Evolutionary conservation across 2,888 invertebrate genomes (phyloP).

Genomic region (Agrochola macilenta): DNA sequence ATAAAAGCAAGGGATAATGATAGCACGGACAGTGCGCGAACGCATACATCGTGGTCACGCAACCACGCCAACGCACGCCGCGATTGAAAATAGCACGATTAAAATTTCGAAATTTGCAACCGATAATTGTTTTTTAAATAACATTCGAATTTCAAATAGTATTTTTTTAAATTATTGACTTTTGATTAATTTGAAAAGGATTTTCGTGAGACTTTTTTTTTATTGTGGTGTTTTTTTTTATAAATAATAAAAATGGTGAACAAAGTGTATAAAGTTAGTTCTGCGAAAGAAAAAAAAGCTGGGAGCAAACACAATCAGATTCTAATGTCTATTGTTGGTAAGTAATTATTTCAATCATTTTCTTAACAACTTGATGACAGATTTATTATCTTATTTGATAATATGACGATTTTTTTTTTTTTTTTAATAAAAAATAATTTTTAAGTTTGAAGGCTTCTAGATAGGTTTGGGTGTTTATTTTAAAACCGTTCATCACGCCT

Average conservation of each 20-base stretch:
- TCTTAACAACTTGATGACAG: neutral
- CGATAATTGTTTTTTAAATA: neutral
- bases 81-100: constrained; percentile 33
- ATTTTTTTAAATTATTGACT: neutral
- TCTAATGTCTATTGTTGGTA: constrained; percentile 86
- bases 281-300: constrained; percentile 64
- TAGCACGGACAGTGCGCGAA: constrained; percentile 46
- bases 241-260: constrained; percentile 80
- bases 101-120: neutral
- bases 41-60: constrained; percentile 36
- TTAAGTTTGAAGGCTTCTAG: neutral
- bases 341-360: constrained; percentile 66
- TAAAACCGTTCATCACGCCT: neutral
- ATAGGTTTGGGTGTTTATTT: neutral
- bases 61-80: constrained; percentile 24
- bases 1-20: constrained; percentile 61
- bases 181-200: neutral
- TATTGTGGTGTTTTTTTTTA: neutral
- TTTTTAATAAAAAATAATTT: too few relatives aligned
- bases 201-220: neutral
- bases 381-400: neutral
- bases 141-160: neutral
- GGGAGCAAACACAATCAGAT: constrained; percentile 87
- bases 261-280: constrained; percentile 81
- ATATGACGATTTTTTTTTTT: neutral